Base-by-base conservation (phyloP, 2,113 vertebrate species). In the Otolemur garnettii region DNA sequence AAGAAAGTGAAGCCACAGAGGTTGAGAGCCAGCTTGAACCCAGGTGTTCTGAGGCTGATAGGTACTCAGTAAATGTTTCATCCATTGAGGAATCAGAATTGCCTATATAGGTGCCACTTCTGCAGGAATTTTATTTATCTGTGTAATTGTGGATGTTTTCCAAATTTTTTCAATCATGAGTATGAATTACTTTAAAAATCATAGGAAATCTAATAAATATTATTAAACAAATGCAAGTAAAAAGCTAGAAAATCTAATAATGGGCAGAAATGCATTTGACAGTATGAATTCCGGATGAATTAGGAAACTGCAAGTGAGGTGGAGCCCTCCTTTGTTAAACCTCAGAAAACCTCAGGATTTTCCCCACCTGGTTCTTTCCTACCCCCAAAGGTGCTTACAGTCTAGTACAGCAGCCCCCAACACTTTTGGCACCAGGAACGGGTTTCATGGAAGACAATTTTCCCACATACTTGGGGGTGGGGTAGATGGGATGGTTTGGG, bases 111-210 rank as follows among this genome's bases (percentile, higher is more conserved):
- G 30, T 13, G 35, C 7, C n/a, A 9, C 45, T 72, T 68, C 53
- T 78, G 22, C 30, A 68, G 80, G 45, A 69, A 79, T 88, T 88
- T 88, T 74, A 91, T 78, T 93, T 72, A 50, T 35, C 60, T 55
- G 12, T 45, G 35, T 94, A 91, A 85, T 68, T 87, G 50, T 79
- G 71, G 91, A 53, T 45, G 57, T n/a, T 84, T 88, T 78, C 79
- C 72, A 83, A 91, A 87, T 72, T 87, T 53, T 87, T 53, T 35
- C 35, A 78, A 60, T 21, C 69, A 66, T 38, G 69, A 42, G 4
- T 57, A 24, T 50, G 30, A 75, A 59, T 87, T 94, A 59, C 17
- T 22, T 75, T 92, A 45, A 64, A 78, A 66, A 74, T 87, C 21
- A 81, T 45, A 92, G 57, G 55, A 80, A 90, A 45, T 26, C 28